These are phyloP conservation scores for Megalops cyprinoides DNA, from an alignment of 2,797 vertebrate species.

Conservation along the genomic window DNA sequence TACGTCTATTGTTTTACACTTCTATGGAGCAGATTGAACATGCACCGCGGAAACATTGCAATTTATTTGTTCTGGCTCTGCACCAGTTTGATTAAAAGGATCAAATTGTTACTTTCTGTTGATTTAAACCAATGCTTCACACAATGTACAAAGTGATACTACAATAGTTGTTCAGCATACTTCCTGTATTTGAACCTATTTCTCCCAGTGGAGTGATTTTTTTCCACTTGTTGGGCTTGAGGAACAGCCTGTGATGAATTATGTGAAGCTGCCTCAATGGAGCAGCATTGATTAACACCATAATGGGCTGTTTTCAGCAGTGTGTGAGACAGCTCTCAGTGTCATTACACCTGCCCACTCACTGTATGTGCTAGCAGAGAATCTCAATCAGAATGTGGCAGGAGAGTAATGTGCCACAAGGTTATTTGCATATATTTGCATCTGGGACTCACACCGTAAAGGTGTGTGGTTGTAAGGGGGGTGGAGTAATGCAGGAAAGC, in stretches of 20 bases:
- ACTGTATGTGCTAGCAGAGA: no score
- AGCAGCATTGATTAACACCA: neutral
- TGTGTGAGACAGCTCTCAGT: no score
- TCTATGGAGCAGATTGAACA: neutral
- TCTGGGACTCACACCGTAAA: no score
- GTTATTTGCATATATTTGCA: no score
- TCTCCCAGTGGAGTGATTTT: neutral
- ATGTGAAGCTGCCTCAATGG: neutral
- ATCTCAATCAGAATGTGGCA: no score
- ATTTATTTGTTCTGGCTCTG: neutral
- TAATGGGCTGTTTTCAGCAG: no score
- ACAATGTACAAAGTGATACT: neutral
- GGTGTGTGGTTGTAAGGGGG: no score
- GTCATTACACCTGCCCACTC: no score
- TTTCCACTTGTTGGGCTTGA: neutral
- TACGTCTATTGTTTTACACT: neutral
- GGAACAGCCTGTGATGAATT: neutral
- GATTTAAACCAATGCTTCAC: neutral
- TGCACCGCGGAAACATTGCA: neutral
- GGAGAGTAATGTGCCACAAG: no score
- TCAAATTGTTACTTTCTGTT: neutral
- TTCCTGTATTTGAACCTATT: neutral
- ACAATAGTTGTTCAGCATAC: neutral
- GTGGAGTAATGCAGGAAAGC: no score
- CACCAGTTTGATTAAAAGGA: neutral